Conservation (phyloP, 1,140 invertebrate genomes). For the Hetaerina americana region DNA sequence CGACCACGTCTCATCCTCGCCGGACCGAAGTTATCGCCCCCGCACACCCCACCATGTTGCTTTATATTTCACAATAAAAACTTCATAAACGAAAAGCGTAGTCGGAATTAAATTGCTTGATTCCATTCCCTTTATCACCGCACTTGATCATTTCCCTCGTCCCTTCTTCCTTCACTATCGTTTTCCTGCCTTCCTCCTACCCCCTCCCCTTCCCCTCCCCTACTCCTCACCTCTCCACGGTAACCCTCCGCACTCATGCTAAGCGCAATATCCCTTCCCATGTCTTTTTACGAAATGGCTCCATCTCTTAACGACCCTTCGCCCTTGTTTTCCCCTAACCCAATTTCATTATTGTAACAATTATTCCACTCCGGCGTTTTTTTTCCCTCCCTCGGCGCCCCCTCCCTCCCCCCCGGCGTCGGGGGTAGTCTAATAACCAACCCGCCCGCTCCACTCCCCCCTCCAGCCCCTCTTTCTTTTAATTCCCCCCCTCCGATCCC, state of each 20-base stretch:
- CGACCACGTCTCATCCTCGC: no score
- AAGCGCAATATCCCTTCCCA: neutral
- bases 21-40: no score
- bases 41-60: no score
- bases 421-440: no score
- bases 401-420: no score
- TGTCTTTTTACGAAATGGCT: neutral
- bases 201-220: neutral
- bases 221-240: neutral
- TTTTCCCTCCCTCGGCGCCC: neutral
- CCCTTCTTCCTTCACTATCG: neutral
- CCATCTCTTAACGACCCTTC: neutral
- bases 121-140: neutral
- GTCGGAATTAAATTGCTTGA: no score
- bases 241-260: neutral
- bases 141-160: neutral
- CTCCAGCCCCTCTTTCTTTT: no score
- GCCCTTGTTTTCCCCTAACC: neutral
- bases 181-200: neutral
- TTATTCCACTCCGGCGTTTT: neutral
- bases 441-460: neutral
- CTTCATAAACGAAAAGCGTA: no score
- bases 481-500: no score
- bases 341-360: neutral
- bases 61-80: no score